Percentiles rank a stretch among this genome's conserved stretches.
These are phyloP conservation scores for Grus americana DNA, from an alignment of 2,113 vertebrate genomes.

Conservation along the genomic window DNA sequence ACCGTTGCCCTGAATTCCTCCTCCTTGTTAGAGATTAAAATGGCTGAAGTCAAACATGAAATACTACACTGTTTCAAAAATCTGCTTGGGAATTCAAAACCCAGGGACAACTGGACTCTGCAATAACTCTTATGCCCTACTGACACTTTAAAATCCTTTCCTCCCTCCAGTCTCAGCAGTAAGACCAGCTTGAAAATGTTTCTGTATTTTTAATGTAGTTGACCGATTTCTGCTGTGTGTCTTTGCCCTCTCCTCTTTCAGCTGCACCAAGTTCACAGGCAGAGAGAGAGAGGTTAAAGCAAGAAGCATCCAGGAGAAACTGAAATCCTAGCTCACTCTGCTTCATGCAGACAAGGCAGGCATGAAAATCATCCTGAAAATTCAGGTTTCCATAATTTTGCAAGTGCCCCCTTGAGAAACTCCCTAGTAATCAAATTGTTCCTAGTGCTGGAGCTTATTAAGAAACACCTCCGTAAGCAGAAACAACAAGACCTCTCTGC, in stretches of 20 bases:
- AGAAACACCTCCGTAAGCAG: not conserved
- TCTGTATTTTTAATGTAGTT: not conserved
- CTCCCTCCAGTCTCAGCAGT: not conserved
- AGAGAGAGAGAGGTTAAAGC: not conserved
- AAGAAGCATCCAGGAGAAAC: not conserved
- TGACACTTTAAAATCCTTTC: not conserved
- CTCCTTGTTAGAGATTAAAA: not conserved
- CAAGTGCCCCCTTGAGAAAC: not conserved
- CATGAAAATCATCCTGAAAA: not conserved
- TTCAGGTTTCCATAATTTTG: not conserved
- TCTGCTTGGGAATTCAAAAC: not conserved
- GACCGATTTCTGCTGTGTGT: not conserved
- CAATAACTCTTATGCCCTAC: not conserved
- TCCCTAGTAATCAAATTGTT: not conserved
- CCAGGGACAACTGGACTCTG: not conserved
- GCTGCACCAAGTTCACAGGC: not conserved
- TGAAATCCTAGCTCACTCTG: not conserved
- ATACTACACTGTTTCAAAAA: not conserved
- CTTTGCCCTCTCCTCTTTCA: not conserved
- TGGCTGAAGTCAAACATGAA: not conserved
- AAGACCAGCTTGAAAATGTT: not conserved
- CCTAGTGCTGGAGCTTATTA: not conserved
- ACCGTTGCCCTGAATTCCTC: not conserved
- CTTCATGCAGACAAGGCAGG: not conserved
- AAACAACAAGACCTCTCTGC: not conserved